phyloP scores from a whole-genome alignment of 1,140 invertebrate species.

The Leptopilina clavipes region DNA sequence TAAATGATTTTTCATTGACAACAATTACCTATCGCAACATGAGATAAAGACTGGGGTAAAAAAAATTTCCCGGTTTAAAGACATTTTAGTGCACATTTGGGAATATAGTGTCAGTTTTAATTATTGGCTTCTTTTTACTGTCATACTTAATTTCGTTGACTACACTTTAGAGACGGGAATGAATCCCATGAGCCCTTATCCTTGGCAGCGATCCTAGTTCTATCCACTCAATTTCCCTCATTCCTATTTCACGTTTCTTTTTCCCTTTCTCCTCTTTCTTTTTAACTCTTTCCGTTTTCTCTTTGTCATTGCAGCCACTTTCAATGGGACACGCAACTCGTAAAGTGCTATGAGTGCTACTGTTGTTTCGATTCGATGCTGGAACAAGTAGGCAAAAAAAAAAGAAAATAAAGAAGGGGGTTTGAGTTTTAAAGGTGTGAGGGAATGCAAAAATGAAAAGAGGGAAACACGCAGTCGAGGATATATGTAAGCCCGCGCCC shows the following conservation, averaged over 20 bases:
- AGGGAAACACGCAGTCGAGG: slow-evolving; percentile 36
- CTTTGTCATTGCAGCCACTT: slow-evolving; percentile 43
- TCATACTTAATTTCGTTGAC: neutral
- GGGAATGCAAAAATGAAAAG: slow-evolving; percentile 38
- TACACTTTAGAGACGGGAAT: slow-evolving; percentile 4
- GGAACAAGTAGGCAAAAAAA: slow-evolving; percentile 24
- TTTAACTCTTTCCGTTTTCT: slow-evolving; percentile 32
- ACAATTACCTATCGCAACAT: no score
- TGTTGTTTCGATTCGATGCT: slow-evolving; percentile 48
- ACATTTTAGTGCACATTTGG: neutral
- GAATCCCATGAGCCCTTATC: neutral
- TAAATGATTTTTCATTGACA: no score
- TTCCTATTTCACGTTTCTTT: neutral
- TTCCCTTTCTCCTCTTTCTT: slow-evolving; percentile 28
- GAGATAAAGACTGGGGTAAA: no score
- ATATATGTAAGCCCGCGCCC: slow-evolving; percentile 34
- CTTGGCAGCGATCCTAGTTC: neutral
- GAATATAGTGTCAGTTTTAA: slow-evolving; percentile 1
- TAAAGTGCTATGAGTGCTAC: slow-evolving; percentile 45
- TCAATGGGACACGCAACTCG: slow-evolving; percentile 43
- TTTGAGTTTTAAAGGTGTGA: neutral
- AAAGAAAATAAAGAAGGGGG: neutral
- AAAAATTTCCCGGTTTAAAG: neutral
- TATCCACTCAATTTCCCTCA: slow-evolving; percentile 29
- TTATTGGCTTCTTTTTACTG: neutral